Percentiles rank a stretch among this genome's conserved stretches.
These are phyloP conservation scores for Menura novaehollandiae DNA, from an alignment of 2,113 vertebrate species.

Conservation along the genomic window DNA sequence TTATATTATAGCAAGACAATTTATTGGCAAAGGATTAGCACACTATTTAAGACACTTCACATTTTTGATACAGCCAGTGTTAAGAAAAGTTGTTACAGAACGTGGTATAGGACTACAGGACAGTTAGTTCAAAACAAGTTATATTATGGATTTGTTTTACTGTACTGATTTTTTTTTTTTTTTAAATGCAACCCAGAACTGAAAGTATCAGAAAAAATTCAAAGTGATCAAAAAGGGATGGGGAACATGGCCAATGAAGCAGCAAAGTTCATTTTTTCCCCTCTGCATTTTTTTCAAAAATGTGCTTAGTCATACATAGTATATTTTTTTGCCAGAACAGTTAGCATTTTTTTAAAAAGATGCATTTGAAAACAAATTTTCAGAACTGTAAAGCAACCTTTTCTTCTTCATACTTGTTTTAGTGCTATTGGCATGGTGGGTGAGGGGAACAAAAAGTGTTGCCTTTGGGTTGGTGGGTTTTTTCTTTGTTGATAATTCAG, in stretches of 20 bases:
- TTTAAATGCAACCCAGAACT: not conserved
- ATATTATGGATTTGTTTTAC: not conserved
- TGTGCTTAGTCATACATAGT: not conserved
- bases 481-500: not conserved
- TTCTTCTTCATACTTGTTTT: not conserved
- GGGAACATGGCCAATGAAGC: accelerated
- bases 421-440: not conserved
- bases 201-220: not conserved
- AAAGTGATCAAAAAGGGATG: not conserved
- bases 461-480: not conserved
- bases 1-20: not conserved
- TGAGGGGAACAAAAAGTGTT: not conserved
- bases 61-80: not conserved
- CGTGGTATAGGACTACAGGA: not conserved
- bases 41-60: not conserved
- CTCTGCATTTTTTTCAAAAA: not conserved
- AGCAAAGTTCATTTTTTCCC: not conserved
- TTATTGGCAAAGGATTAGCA: not conserved
- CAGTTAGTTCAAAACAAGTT: not conserved
- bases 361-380: not conserved
- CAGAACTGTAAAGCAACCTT: not conserved
- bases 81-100: not conserved
- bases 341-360: not conserved
- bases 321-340: not conserved
- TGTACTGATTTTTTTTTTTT: not conserved